Evolutionary conservation across 2,113 vertebrate species (phyloP).

Genomic region (Gasterosteus aculeatus): DNA sequence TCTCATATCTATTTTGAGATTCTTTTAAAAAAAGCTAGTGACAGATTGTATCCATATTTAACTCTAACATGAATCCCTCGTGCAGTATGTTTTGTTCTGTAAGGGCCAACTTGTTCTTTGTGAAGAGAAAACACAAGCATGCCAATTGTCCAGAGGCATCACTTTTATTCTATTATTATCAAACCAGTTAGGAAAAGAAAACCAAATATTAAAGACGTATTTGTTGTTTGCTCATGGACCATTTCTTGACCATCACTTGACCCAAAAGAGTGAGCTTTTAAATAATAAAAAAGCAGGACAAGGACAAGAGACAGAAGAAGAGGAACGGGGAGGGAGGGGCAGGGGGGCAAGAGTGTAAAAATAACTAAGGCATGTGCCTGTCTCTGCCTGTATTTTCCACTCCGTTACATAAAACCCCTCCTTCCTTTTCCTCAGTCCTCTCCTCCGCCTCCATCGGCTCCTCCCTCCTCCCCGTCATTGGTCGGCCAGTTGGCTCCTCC

Average conservation of each 20-base stretch:
- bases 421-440: conserved; percentile 53
- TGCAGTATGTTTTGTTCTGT: background rate
- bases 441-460: conserved; percentile 55
- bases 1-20: background rate
- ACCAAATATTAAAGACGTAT: too few species aligned
- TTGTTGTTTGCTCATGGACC: background rate
- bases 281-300: conserved; percentile 7
- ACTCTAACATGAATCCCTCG: background rate
- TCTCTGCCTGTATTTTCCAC: conserved; percentile 69
- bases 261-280: conserved; percentile 10
- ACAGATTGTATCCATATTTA: background rate
- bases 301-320: conserved; percentile 14
- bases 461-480: conserved; percentile 64
- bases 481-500: conserved; percentile 67
- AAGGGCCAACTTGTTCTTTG: background rate
- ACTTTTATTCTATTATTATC: too few species aligned
- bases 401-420: conserved; percentile 67
- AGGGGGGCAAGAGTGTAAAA: conserved; percentile 41
- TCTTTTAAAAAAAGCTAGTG: background rate
- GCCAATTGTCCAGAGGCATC: background rate
- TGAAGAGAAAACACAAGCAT: background rate
- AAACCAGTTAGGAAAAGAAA: too few species aligned
- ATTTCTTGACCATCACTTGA: conserved; percentile 12
- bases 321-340: background rate
- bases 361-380: conserved; percentile 67